Evolutionary conservation across 1,140 invertebrate genomes (phyloP).

Genomic region (Sinella curviseta): DNA sequence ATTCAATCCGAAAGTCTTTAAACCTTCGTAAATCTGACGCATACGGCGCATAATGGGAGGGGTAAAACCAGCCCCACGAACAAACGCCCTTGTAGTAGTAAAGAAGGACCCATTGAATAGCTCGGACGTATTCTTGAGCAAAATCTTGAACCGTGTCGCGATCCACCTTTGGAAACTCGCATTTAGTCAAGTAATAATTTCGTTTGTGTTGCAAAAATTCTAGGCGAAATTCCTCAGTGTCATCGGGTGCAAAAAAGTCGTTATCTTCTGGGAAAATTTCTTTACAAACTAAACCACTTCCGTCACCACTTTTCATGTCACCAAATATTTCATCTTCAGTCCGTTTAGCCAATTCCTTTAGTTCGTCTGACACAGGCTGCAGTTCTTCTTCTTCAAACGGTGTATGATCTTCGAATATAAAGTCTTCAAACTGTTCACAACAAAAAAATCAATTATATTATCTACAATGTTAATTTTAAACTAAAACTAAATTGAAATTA

Average conservation of each 20-base stretch:
- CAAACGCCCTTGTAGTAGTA: conserved; percentile 96
- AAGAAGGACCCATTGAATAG: conserved; percentile 93
- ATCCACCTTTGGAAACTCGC: conserved; percentile 73
- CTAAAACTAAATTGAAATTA: too few relatives aligned
- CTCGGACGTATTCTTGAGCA: conserved; percentile 82
- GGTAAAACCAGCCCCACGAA: conserved; percentile 98
- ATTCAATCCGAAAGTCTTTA: conserved; percentile 60
- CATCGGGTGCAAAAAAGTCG: conserved; percentile 58
- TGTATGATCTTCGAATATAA: conserved; percentile 57
- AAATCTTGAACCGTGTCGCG: conserved; percentile 77
- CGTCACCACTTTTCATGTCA: not conserved
- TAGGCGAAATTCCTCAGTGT: conserved; percentile 49
- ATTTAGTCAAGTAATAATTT: conserved; percentile 88
- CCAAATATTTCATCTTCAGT: conserved; percentile 42
- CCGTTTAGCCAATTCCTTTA: conserved; percentile 43
- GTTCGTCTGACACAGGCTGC: conserved; percentile 30
- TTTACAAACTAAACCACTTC: conserved; percentile 43
- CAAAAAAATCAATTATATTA: not conserved
- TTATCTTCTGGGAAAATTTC: conserved; percentile 57
- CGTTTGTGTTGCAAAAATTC: conserved; percentile 85
- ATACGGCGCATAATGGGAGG: conserved; percentile 80
- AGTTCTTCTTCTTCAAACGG: conserved; percentile 50
- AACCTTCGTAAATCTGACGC: conserved; percentile 28
- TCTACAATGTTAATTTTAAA: not conserved
- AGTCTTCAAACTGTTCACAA: conserved; percentile 58